Conservation (phyloP, 2,888 invertebrate genomes). For the Pseudococcus jackbeardsleyi region DNA sequence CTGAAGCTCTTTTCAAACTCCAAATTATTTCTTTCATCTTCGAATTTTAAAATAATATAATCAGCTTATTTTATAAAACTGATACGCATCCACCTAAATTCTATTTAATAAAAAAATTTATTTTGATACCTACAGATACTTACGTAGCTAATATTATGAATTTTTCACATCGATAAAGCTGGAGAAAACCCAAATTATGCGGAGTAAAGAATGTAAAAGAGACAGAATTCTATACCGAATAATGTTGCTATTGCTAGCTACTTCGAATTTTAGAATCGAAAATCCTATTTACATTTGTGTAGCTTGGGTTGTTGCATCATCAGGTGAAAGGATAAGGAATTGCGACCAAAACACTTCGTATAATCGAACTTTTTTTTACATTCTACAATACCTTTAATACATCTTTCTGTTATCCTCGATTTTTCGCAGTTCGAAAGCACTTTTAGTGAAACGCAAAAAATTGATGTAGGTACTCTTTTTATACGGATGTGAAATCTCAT, state of each 20-base stretch:
- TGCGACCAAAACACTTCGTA: not conserved
- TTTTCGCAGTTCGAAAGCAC: not conserved
- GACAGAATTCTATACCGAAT: not conserved
- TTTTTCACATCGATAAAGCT: too few species aligned
- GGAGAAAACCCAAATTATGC: not conserved
- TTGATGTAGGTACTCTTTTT: not conserved
- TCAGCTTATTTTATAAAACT: too few species aligned
- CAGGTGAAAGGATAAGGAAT: slow-evolving; percentile 1
- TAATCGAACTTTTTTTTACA: slow-evolving; percentile 5
- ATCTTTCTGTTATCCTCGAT: not conserved
- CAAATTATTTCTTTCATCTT: too few species aligned
- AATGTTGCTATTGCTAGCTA: not conserved
- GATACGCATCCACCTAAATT: too few species aligned
- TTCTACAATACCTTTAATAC: not conserved
- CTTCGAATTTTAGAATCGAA: not conserved
- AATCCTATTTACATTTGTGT: not conserved
- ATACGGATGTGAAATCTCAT: too few species aligned
- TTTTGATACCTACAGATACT: too few species aligned
- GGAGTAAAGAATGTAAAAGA: not conserved
- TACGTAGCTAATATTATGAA: too few species aligned
- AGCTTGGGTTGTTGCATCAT: not conserved
- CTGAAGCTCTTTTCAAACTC: too few species aligned
- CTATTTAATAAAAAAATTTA: too few species aligned
- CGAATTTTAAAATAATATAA: too few species aligned
- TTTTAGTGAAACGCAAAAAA: not conserved